Conservation (phyloP, 2,888 invertebrate species). For the Eledone cirrhosa region DNA sequence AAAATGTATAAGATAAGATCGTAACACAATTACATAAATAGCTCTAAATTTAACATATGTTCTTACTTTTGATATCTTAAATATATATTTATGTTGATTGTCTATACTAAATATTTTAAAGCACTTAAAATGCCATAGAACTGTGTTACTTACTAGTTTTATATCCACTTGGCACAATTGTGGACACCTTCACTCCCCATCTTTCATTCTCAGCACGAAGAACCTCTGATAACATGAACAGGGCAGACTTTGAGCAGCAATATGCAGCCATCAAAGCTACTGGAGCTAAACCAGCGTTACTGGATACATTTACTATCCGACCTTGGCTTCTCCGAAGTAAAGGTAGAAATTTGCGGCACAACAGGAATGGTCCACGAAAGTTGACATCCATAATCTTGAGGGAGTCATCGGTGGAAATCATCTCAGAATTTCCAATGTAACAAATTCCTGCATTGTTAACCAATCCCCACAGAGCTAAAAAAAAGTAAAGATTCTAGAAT, state of each 20-base stretch:
- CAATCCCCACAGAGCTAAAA: constrained; percentile 53
- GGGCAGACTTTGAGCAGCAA: constrained; percentile 57
- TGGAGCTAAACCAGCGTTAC: constrained; percentile 57
- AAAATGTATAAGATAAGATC: too few species aligned
- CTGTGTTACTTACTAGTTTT: constrained; percentile 47
- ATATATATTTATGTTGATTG: too few species aligned
- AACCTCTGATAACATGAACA: constrained; percentile 51
- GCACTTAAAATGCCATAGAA: too few species aligned
- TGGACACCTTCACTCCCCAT: constrained; percentile 54
- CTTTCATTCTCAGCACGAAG: constrained; percentile 50
- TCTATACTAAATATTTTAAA: too few species aligned
- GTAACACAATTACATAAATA: too few species aligned
- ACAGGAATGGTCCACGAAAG: constrained; percentile 50
- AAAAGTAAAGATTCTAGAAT: neutral
- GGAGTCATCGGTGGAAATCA: constrained; percentile 52
- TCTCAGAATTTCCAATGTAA: constrained; percentile 53
- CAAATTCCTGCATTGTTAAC: constrained; percentile 61
- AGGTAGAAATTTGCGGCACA: constrained; percentile 55
- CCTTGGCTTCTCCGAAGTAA: constrained; percentile 50
- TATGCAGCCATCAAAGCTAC: constrained; percentile 52
- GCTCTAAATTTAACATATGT: too few species aligned
- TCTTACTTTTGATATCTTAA: too few species aligned
- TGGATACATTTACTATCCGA: constrained; percentile 55
- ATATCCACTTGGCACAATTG: constrained; percentile 58
- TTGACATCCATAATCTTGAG: constrained; percentile 55